Evolutionary conservation across 2,113 vertebrate species (phyloP).

Genomic region (Herpetotheres cachinnans): DNA sequence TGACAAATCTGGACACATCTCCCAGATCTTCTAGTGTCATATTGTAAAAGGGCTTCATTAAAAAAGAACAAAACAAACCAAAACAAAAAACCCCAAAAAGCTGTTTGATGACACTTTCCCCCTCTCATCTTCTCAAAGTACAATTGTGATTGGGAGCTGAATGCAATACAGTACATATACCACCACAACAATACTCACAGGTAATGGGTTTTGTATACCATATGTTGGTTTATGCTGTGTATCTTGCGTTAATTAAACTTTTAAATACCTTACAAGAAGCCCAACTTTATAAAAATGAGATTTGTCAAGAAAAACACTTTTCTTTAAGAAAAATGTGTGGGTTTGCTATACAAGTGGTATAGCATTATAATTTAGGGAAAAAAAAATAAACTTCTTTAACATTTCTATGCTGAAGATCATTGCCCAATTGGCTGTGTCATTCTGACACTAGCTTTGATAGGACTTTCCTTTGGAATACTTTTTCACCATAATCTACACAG

Average conservation of each 20-base stretch:
- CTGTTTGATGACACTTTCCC: conserved; percentile 41
- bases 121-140: conserved; percentile 63
- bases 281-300: conserved; percentile 70
- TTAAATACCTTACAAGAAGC: conserved; percentile 77
- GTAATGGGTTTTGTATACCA: conserved; percentile 70
- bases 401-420: conserved; percentile 82
- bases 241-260: conserved; percentile 55
- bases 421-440: conserved; percentile 86
- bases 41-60: conserved; percentile 76
- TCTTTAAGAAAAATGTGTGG: conserved; percentile 69
- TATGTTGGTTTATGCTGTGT: conserved; percentile 73
- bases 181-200: conserved; percentile 72
- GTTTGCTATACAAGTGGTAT: conserved; percentile 74
- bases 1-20: conserved; percentile 67
- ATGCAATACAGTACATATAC: conserved; percentile 69
- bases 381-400: conserved; percentile 72
- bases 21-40: conserved; percentile 62
- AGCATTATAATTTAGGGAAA: conserved; percentile 70
- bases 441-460: conserved; percentile 87
- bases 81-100: conserved; percentile 9
- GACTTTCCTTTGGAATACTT: conserved; percentile 90
- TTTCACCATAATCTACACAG: conserved; percentile 99
- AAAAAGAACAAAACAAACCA: not conserved
- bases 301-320: conserved; percentile 66
- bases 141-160: conserved; percentile 66